These are phyloP conservation scores for Himantopus leucocephalus DNA, from an alignment of 2,113 vertebrate species.

Conservation along the genomic window DNA sequence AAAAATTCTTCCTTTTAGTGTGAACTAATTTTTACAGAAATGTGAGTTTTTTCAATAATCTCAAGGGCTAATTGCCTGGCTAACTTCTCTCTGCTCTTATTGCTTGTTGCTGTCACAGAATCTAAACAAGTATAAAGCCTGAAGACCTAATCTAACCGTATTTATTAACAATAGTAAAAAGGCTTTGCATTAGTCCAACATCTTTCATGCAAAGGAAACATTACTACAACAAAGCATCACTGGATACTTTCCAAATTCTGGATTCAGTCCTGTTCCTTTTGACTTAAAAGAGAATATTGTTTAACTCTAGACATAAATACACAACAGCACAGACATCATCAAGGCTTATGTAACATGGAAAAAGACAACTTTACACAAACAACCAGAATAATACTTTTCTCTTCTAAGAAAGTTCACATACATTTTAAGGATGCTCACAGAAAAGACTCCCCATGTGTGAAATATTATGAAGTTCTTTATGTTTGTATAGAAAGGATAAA, in stretches of 20 bases:
- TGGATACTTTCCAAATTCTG: constrained; percentile 3
- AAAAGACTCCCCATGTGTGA: neutral
- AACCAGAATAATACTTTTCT: neutral
- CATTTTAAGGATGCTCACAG: neutral
- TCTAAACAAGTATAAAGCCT: neutral
- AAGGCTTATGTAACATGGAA: neutral
- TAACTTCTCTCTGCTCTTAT: neutral
- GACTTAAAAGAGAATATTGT: neutral
- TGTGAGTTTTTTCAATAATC: neutral
- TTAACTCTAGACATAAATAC: neutral
- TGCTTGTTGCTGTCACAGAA: neutral
- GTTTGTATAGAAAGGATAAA: neutral
- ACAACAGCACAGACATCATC: neutral
- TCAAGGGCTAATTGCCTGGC: neutral
- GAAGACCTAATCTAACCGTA: neutral
- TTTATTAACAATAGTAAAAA: neutral
- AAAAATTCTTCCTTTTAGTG: neutral
- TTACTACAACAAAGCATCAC: neutral
- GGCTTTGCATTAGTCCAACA: neutral
- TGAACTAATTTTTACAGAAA: neutral
- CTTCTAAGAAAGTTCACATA: neutral
- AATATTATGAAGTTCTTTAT: neutral
- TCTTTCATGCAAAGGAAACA: constrained; percentile 1
- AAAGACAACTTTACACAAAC: neutral
- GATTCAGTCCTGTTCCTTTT: neutral